phyloP scores from a whole-genome alignment of 2,113 vertebrate genomes.

The Mustelus asterias region DNA sequence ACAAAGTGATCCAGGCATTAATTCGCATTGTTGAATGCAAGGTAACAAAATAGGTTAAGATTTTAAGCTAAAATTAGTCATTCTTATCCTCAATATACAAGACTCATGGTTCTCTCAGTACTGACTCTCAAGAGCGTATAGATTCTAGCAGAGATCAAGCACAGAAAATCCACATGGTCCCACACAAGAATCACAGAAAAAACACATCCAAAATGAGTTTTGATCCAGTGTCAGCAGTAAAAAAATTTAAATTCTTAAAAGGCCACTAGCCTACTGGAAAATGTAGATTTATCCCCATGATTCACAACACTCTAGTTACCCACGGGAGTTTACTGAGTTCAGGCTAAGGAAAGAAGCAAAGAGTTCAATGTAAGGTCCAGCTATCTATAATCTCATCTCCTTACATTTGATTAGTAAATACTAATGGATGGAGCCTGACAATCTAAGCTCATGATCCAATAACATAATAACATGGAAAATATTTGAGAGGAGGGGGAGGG shows the following conservation, averaged over 20 bases:
- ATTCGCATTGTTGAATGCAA: not conserved
- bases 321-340: not conserved
- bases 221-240: not conserved
- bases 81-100: not conserved
- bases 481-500: not conserved
- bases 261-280: not conserved
- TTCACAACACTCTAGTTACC: not conserved
- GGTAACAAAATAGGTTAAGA: not conserved
- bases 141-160: not conserved
- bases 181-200: not conserved
- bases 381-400: not conserved
- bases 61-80: not conserved
- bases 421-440: not conserved
- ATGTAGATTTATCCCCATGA: not conserved
- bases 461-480: not conserved
- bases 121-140: not conserved
- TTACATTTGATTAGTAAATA: not conserved
- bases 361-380: not conserved
- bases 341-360: not conserved
- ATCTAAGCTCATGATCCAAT: not conserved
- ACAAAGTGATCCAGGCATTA: not conserved
- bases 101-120: not conserved
- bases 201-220: not conserved
- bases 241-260: not conserved
- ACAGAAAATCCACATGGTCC: not conserved